phyloP scores from a whole-genome alignment of 2,797 vertebrate genomes.

The Rachycentron canadum region DNA sequence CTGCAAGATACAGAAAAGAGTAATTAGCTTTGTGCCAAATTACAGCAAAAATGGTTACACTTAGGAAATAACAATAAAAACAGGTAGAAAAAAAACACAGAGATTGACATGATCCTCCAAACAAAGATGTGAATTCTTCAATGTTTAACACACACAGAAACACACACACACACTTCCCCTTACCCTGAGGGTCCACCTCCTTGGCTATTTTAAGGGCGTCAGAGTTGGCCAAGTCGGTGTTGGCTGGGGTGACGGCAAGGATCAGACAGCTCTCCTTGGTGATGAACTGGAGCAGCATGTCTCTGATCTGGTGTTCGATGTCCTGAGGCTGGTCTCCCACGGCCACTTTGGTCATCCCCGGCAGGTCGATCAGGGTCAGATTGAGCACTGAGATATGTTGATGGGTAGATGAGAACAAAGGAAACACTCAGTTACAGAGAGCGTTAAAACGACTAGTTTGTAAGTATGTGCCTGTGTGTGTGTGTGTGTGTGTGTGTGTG shows the following conservation, averaged over 20 bases:
- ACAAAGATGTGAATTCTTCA: not conserved
- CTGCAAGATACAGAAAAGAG: constrained; percentile 17
- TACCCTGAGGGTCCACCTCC: constrained; percentile 96
- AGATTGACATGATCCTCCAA: not conserved
- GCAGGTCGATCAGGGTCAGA: constrained; percentile 93
- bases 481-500: not conserved
- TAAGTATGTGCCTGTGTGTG: not conserved
- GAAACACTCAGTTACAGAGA: not conserved
- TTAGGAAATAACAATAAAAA: constrained; percentile 1
- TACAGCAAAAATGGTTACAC: constrained; percentile 10
- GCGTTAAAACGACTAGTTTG: not conserved
- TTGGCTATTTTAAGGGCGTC: constrained; percentile 96
- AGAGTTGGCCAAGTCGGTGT: constrained; percentile 95
- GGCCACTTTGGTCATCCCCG: constrained; percentile 96
- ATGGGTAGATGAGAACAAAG: not conserved
- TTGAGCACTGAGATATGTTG: constrained; percentile 86
- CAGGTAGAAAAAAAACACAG: not conserved
- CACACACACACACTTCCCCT: not conserved
- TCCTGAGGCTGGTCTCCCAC: constrained; percentile 95
- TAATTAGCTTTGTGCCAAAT: constrained; percentile 38
- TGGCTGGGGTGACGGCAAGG: constrained; percentile 94
- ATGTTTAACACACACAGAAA: not conserved
- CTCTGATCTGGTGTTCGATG: constrained; percentile 95
- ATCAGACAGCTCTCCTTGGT: constrained; percentile 93
- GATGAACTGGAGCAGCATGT: constrained; percentile 97